Evolutionary conservation across 2,113 vertebrate genomes (phyloP), one percentile per base, ranked within the genome.

Genomic region (Acanthochromis polyacanthus): DNA sequence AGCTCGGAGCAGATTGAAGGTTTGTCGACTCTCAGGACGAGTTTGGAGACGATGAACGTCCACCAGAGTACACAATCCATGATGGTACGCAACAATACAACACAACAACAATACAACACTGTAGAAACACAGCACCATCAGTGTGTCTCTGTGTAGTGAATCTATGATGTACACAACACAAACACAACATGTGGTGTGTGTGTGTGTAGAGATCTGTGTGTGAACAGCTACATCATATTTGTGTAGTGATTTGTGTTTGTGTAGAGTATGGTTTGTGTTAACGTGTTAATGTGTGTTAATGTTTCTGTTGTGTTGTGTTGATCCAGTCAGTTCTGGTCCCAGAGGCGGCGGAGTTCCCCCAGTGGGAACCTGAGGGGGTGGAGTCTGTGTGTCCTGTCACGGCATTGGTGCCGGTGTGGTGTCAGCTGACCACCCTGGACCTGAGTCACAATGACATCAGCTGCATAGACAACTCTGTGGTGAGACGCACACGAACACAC

Each of bases 381-480:
- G 81, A 93, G 77, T 91, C 94, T 0, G 95, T 82, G 61, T 94
- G 95, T 85, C 95, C 96, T 0, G 96, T 98, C 79, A 97, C 96
- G 0, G 97, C 98, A 0, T 67, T 99, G 71, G 96, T 99, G 60
- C 97, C 98, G 2, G 95, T 93, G 0, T 99, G 98, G 98, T 96
- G 87, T 78, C 94, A 93, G 16, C 91, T 99, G 88, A 99, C 97
- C 17, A 97, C 98, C 0, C 92, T 99, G 75, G 98, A 99, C 94
- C 96, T 99, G 96, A 99, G 98, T 90, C 96, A 96, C 91, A 99
- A 99, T 71, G 82, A 87, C 80, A 97, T 99, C 90, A 85, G 92
- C 32, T 75, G 85, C 91, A 97, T 99, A 22, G 98, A 99, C 64
- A 91, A 94, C 73, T 98, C 98, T 22, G 96, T 98, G 97, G 98